Conservation (phyloP, 2,113 vertebrate genomes). For the Cryptotis parvus region DNA sequence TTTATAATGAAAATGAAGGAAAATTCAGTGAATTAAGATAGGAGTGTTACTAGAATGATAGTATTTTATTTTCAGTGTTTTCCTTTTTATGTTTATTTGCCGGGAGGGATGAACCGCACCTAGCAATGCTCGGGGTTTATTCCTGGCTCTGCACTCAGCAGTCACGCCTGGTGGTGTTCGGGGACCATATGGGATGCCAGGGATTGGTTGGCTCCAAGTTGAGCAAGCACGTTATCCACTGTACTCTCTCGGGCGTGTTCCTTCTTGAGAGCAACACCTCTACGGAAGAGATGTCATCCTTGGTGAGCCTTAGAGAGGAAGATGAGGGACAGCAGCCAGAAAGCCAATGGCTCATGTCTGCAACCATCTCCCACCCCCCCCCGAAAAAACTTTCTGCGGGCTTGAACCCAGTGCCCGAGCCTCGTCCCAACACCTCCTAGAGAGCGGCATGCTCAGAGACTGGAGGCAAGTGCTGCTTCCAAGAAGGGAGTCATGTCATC, state of each 20-base stretch:
- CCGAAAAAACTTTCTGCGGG: background rate
- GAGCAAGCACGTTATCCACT: too few relatives aligned
- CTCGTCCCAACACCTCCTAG: slow-evolving; percentile 35
- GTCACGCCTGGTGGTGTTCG: too few relatives aligned
- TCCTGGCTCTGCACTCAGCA: too few relatives aligned
- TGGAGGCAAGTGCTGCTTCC: slow-evolving; percentile 49
- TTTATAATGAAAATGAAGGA: slow-evolving; percentile 41
- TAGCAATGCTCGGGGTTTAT: too few relatives aligned
- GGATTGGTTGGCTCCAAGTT: too few relatives aligned
- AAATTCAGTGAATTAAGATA: slow-evolving; percentile 16
- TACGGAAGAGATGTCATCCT: too few relatives aligned
- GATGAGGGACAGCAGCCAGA: background rate
- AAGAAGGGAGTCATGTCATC: slow-evolving; percentile 47
- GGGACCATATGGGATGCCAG: too few relatives aligned
- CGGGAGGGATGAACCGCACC: too few relatives aligned
- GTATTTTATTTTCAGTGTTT: too few relatives aligned
- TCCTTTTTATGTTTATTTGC: background rate
- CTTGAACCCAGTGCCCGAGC: slow-evolving; percentile 8
- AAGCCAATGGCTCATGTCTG: slow-evolving; percentile 35
- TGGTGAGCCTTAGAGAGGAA: too few relatives aligned
- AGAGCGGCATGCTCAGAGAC: slow-evolving; percentile 37
- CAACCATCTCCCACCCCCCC: background rate
- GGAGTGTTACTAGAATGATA: too few relatives aligned
- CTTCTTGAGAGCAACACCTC: slow-evolving; percentile 17
- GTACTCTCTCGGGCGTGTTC: background rate